Evolutionary conservation across 2,888 invertebrate species (phyloP).

Genomic region (Enoplolaimus lenunculus): DNA sequence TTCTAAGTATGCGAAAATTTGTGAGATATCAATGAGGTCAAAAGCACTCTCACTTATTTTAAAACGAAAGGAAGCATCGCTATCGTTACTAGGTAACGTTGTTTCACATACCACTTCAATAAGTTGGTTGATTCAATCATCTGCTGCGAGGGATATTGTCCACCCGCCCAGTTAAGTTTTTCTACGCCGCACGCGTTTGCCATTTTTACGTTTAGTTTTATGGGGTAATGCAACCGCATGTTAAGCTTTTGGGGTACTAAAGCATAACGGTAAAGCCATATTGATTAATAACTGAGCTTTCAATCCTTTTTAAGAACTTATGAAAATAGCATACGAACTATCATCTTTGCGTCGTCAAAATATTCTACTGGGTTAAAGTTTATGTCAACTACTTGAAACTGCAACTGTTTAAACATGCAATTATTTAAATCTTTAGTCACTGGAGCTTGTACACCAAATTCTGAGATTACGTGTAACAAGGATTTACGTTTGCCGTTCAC

Average conservation of each 20-base stretch:
- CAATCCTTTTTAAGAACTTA: background rate
- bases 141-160: background rate
- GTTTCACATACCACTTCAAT: conserved; percentile 15
- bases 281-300: background rate
- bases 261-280: background rate
- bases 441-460: background rate
- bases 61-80: background rate
- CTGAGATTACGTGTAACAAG: background rate
- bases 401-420: background rate
- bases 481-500: background rate
- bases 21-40: background rate
- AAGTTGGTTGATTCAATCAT: conserved; percentile 3
- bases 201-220: background rate
- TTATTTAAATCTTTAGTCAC: background rate
- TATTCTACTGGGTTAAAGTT: background rate
- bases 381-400: background rate
- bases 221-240: background rate
- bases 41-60: background rate
- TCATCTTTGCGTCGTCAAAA: background rate
- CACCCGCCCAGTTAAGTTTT: background rate
- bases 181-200: background rate
- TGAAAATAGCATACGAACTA: background rate
- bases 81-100: conserved; percentile 6
- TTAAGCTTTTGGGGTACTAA: background rate
- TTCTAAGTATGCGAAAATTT: background rate